phyloP scores from a whole-genome alignment of 1,140 invertebrate genomes.

The Trypoxylus dichotomus region DNA sequence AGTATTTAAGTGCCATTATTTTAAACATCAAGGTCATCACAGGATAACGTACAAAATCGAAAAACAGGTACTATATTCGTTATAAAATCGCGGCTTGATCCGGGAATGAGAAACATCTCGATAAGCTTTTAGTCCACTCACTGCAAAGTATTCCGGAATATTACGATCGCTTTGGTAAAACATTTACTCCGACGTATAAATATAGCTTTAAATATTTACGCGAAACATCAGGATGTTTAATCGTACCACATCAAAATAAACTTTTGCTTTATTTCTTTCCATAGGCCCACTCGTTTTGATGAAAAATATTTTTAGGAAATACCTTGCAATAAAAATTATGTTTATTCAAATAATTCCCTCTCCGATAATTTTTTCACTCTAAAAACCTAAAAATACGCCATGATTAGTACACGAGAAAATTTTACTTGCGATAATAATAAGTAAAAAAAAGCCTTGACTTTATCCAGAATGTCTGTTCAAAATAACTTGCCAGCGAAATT shows the following conservation, averaged over 20 bases:
- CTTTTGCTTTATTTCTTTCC: constrained; percentile 23
- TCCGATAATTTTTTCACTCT: not conserved
- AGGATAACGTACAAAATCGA: not conserved
- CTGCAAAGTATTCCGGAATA: constrained; percentile 1
- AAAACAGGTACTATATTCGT: not conserved
- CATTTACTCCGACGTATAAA: not conserved
- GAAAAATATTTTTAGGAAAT: constrained; percentile 24
- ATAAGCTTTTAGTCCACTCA: not conserved
- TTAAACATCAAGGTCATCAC: not conserved
- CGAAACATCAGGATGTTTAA: constrained; percentile 20
- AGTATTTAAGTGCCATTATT: not conserved
- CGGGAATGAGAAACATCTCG: not conserved
- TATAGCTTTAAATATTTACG: constrained; percentile 20
- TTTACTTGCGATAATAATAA: not conserved
- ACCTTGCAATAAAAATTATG: constrained; percentile 16
- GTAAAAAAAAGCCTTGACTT: not conserved
- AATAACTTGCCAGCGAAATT: not conserved
- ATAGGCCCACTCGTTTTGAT: constrained; percentile 4
- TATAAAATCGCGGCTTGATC: not conserved
- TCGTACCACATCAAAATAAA: constrained; percentile 26
- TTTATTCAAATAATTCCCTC: not conserved
- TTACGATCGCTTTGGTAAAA: not conserved
- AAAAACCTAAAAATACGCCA: too few species aligned
- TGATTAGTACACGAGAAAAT: too few species aligned
- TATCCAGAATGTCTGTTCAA: not conserved